A percentile compares a stretch with the other conserved stretches of the same genome.
Conservation (phyloP, 2,113 vertebrate species). For the Acanthisitta chloris region DNA sequence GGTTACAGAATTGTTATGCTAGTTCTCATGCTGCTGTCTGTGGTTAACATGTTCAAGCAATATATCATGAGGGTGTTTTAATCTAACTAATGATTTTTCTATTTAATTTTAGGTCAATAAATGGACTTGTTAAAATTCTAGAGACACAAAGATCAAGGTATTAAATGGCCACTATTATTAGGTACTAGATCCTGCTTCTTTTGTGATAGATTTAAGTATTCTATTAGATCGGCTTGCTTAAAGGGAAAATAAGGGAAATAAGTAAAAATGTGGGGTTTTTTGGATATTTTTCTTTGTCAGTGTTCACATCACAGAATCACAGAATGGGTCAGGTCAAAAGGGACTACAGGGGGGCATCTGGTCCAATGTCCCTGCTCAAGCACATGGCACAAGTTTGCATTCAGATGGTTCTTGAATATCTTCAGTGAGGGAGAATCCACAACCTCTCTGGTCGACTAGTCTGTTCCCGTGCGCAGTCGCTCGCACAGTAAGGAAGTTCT, state of each 20-base stretch:
- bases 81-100: background rate
- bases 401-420: background rate
- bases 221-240: background rate
- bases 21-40: background rate
- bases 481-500: background rate
- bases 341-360: background rate
- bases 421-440: background rate
- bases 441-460: background rate
- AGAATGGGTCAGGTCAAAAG: background rate
- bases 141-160: conserved; percentile 94
- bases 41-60: background rate
- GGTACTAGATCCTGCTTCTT: background rate
- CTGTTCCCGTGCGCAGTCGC: background rate
- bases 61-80: background rate
- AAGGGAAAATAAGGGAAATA: background rate
- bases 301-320: background rate
- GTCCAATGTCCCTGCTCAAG: background rate
- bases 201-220: background rate
- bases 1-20: background rate
- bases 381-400: background rate
- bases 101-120: conserved; percentile 84
- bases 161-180: conserved; percentile 41
- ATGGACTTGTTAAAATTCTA: conserved; percentile 89
- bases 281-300: background rate
- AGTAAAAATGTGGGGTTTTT: background rate